phyloP scores from a whole-genome alignment of 2,113 vertebrate genomes.

The Lagopus leucura region DNA sequence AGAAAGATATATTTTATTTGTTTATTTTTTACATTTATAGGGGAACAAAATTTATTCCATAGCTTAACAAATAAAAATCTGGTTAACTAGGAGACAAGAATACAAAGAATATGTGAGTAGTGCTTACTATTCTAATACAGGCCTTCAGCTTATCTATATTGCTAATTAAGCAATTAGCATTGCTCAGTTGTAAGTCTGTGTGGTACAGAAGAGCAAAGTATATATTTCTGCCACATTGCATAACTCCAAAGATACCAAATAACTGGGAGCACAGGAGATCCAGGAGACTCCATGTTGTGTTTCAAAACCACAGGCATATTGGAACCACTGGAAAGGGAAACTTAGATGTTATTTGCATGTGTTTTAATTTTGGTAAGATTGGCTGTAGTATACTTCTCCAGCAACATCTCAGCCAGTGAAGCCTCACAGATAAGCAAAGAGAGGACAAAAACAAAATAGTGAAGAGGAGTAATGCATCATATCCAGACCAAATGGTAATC shows the following conservation, averaged over 20 bases:
- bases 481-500: background rate
- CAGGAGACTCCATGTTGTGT: background rate
- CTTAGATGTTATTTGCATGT: background rate
- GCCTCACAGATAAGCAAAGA: background rate
- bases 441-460: rapidly evolving
- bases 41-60: background rate
- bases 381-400: background rate
- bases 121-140: constrained; percentile 2
- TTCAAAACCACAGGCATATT: background rate
- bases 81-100: constrained; percentile 32
- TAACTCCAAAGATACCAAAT: background rate
- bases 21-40: background rate
- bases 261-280: background rate
- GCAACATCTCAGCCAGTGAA: background rate
- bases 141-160: constrained; percentile 14
- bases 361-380: background rate
- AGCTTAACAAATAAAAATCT: constrained; percentile 3
- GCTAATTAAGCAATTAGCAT: constrained; percentile 47
- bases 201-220: background rate
- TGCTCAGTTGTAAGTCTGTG: background rate
- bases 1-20: background rate
- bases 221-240: background rate
- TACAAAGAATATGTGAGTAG: constrained; percentile 11
- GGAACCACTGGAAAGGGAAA: background rate
- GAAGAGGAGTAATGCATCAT: background rate